Conservation (phyloP, 2,113 vertebrate species). For the Eupsittula cactorum region DNA sequence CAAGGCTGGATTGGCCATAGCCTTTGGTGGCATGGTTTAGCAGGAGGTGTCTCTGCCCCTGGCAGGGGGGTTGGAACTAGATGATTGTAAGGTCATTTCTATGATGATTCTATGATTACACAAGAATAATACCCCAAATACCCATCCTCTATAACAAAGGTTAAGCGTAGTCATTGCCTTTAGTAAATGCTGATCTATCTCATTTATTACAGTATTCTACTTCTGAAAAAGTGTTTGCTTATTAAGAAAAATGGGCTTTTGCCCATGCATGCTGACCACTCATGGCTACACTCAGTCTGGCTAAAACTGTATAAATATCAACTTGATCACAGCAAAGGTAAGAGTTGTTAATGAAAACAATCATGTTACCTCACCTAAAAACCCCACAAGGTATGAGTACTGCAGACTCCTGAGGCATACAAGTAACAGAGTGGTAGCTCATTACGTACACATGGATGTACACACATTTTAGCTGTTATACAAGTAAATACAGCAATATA, state of each 20-base stretch:
- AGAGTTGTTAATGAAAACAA: not conserved
- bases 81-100: no score
- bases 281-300: fast-evolving
- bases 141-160: not conserved
- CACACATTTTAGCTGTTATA: not conserved
- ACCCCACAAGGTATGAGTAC: not conserved
- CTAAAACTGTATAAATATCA: not conserved
- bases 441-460: not conserved
- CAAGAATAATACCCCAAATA: not conserved
- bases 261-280: not conserved
- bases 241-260: not conserved
- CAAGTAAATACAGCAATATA: not conserved
- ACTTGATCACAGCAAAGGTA: not conserved
- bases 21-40: no score
- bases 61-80: no score
- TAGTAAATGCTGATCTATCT: not conserved
- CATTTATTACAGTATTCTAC: not conserved
- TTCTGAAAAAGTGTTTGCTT: not conserved
- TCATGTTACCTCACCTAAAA: not conserved
- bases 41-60: no score
- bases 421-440: not conserved
- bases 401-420: not conserved
- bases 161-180: not conserved
- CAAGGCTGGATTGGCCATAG: no score
- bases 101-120: no score